Conservation (phyloP, 1,140 invertebrate species). For the Colletes gigas region DNA sequence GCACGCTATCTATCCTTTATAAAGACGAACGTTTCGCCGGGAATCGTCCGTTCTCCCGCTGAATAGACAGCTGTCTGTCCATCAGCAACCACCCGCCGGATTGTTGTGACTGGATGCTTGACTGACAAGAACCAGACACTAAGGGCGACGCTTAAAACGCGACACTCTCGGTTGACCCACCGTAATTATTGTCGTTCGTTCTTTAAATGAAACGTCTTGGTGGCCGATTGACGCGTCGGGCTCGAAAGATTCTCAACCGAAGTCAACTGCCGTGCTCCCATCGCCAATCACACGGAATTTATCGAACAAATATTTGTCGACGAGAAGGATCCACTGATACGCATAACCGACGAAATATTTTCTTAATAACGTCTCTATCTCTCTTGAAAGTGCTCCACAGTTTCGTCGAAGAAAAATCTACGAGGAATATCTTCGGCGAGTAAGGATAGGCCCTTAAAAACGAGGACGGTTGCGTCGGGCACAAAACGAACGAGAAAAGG, state of each 20-base stretch:
- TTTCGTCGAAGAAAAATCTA: no score
- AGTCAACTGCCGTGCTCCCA: background rate
- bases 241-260: background rate
- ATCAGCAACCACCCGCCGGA: conserved; percentile 58
- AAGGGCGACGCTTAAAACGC: conserved; percentile 44
- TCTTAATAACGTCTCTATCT: no score
- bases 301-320: background rate
- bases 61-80: conserved; percentile 63
- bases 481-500: no score
- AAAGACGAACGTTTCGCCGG: conserved; percentile 37
- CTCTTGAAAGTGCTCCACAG: no score
- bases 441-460: no score
- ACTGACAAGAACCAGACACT: conserved; percentile 61
- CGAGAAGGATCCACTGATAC: no score
- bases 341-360: no score
- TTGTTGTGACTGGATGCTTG: conserved; percentile 74
- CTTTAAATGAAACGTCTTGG: conserved; percentile 15
- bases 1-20: conserved; percentile 45
- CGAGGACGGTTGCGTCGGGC: no score
- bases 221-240: background rate
- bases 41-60: conserved; percentile 19
- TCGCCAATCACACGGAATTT: background rate
- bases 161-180: conserved; percentile 25
- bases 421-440: no score
- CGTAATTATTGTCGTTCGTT: conserved; percentile 4